A percentile compares a stretch with the other conserved stretches of the same genome.
Evolutionary conservation across 2,888 invertebrate species (phyloP).

Genomic region (Apotomis capreana): DNA sequence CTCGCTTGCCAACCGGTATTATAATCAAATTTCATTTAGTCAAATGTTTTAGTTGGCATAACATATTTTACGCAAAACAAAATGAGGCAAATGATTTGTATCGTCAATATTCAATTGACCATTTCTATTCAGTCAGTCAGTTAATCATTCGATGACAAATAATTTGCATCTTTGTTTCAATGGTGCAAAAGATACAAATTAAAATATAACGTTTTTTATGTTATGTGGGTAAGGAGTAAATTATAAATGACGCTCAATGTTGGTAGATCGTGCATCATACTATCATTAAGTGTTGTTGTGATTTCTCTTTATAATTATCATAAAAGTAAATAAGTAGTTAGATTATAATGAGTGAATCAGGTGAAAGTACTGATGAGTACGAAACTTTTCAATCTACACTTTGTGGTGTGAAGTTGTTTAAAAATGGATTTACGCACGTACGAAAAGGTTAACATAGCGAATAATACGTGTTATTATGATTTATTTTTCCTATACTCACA

Average conservation of each 20-base stretch:
- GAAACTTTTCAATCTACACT: conserved; percentile 4
- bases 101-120: background rate
- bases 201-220: too few species aligned
- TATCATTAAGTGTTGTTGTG: too few species aligned
- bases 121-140: too few species aligned
- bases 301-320: too few species aligned
- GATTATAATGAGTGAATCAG: background rate
- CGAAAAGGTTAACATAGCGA: background rate
- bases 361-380: background rate
- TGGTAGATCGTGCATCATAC: too few species aligned
- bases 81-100: background rate
- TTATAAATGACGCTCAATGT: too few species aligned
- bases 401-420: conserved; percentile 11
- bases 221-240: too few species aligned
- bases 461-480: conserved; percentile 1
- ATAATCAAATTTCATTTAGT: conserved; percentile 11
- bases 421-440: conserved; percentile 1
- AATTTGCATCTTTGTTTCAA: too few species aligned
- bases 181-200: too few species aligned
- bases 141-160: too few species aligned
- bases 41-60: conserved; percentile 10
- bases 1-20: background rate
- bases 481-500: too few species aligned
- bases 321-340: background rate
- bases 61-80: conserved; percentile 10